Conservation (phyloP, 2,888 invertebrate species). For the Chouioia cunea region DNA sequence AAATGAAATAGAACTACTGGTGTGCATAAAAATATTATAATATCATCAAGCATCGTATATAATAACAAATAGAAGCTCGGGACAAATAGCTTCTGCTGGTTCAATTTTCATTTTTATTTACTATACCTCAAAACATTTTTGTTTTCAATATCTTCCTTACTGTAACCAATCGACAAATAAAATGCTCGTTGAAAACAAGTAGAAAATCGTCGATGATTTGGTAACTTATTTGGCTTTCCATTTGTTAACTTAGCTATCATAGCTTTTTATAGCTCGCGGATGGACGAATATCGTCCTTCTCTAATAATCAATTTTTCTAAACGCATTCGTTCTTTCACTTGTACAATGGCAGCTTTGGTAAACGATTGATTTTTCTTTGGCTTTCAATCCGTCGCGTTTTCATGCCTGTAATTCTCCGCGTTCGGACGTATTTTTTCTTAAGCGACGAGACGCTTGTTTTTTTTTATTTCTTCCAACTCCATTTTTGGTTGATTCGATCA, state of each 20-base stretch:
- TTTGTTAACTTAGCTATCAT: conserved; percentile 21
- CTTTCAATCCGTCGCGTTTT: conserved; percentile 39
- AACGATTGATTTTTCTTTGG: conserved; percentile 30
- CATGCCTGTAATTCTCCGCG: conserved; percentile 30
- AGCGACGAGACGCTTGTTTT: conserved; percentile 18
- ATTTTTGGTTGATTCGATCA: conserved; percentile 51
- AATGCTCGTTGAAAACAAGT: conserved; percentile 56
- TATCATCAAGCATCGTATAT: conserved; percentile 66
- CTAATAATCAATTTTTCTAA: conserved; percentile 32
- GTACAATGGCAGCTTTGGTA: conserved; percentile 29
- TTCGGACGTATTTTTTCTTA: conserved; percentile 1
- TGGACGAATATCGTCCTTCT: conserved; percentile 58
- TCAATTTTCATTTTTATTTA: conserved; percentile 36
- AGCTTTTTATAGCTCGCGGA: conserved; percentile 49
- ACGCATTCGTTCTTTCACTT: conserved; percentile 30
- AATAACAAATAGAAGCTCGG: conserved; percentile 68
- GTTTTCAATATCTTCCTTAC: conserved; percentile 46
- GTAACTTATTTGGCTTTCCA: neutral
- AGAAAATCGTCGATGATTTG: conserved; percentile 50
- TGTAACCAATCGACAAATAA: conserved; percentile 50
- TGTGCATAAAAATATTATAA: conserved; percentile 68
- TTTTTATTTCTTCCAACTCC: conserved; percentile 20
- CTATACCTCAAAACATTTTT: neutral
- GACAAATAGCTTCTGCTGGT: conserved; percentile 58
- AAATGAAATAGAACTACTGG: conserved; percentile 62